Evolutionary conservation across 2,113 vertebrate species (phyloP).

Genomic region (Phyllostomus discolor): DNA sequence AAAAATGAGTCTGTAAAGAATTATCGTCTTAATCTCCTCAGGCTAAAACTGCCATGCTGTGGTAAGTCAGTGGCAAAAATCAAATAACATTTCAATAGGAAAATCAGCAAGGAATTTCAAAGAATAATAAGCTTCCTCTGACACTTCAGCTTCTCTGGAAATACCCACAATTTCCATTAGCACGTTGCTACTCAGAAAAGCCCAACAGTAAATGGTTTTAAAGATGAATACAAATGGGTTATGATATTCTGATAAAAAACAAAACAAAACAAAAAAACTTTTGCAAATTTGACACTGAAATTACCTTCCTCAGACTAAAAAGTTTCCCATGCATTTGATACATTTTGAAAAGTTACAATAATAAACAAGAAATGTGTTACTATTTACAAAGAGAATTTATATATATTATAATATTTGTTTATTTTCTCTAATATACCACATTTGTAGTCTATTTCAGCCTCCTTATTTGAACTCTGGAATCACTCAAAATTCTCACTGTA

Average conservation of each 20-base stretch:
- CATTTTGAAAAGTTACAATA: not conserved
- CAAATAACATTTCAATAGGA: not conserved
- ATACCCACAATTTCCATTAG: not conserved
- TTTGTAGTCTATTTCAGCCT: not conserved
- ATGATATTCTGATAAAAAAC: not conserved
- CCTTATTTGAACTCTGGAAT: not conserved
- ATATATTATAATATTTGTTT: not conserved
- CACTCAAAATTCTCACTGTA: not conserved
- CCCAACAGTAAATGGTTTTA: not conserved
- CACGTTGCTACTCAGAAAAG: not conserved
- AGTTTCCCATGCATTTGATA: not conserved
- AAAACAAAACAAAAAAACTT: not conserved
- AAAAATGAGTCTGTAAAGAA: conserved; percentile 40
- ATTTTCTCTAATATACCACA: not conserved
- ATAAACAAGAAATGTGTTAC: not conserved
- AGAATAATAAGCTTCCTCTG: not conserved
- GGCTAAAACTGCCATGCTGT: conserved; percentile 24
- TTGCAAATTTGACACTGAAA: not conserved
- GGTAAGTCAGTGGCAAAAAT: conserved; percentile 17
- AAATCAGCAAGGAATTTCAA: conserved; percentile 17
- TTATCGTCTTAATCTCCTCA: conserved; percentile 20
- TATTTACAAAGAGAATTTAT: not conserved
- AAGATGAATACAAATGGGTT: not conserved
- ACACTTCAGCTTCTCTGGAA: not conserved
- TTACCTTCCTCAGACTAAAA: not conserved